Evolutionary conservation across 2,888 invertebrate genomes (phyloP).

Genomic region (Acronicta psi): DNA sequence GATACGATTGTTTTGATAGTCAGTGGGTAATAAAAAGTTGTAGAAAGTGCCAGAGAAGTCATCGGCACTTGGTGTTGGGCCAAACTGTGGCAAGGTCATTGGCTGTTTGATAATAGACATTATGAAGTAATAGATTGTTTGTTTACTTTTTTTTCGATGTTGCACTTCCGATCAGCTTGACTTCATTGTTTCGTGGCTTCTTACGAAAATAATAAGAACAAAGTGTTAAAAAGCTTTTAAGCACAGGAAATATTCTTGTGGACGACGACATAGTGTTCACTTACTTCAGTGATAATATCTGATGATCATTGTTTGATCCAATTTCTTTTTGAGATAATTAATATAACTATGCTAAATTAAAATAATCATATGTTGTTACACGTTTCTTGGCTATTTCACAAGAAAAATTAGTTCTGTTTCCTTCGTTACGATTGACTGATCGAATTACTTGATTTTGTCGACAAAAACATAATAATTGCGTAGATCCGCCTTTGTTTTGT

Average conservation of each 20-base stretch:
- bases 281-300: no score
- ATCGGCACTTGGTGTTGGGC: constrained; percentile 83
- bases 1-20: constrained; percentile 45
- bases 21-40: constrained; percentile 72
- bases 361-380: constrained; percentile 13
- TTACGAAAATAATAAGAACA: background rate
- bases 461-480: constrained; percentile 58
- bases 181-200: background rate
- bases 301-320: no score
- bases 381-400: constrained; percentile 40
- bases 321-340: constrained; percentile 2
- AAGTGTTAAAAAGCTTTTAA: no score
- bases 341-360: constrained; percentile 16
- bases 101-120: constrained; percentile 82
- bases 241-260: no score
- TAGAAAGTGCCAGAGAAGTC: constrained; percentile 85
- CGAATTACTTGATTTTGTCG: constrained; percentile 55
- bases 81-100: constrained; percentile 86
- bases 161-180: constrained; percentile 24
- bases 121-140: constrained; percentile 82
- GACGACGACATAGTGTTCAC: no score
- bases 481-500: constrained; percentile 45
- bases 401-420: constrained; percentile 52
- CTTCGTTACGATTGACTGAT: constrained; percentile 52
- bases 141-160: constrained; percentile 78